Base-by-base conservation (phyloP, 2,888 invertebrate genomes). In the Slavum lentiscoides region DNA sequence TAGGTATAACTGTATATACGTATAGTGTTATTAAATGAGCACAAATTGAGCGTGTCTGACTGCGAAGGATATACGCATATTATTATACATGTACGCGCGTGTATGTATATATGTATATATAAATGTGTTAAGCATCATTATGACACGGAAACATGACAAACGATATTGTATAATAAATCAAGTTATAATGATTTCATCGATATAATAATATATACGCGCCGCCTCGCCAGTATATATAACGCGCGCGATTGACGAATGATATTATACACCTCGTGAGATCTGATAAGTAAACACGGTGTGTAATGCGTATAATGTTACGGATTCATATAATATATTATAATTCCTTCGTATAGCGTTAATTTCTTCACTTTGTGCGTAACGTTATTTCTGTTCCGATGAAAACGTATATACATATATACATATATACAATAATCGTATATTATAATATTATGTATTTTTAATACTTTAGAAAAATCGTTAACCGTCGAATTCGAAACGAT, bases 111-210 rank as follows among this genome's bases (percentile, higher is more conserved):
- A 70, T 5, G 11, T 53, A 17, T 30, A 53, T 9, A 55, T 9
- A 39, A 39, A 55, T 66, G 39, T 74, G 49, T 66, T 74, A 74
- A 74, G 37, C 64, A 55, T 64, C 64, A 66, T 66, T 74, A 74
- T 55, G 55, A 66, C 37, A 73, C 49, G 30, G 73, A 49, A 62
- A 73, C 62, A 55, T 66, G 66, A 74, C 74, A 74, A 55, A 74
- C 66, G 74, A 74, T 30, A 30, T 55, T 74, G 37, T 74, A 64
- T 39, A 74, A 74, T 74, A 74, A 74, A 74, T 74, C 74, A 74
- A 74, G 21, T 74, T 21, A 55, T 66, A 74, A 74, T 74, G 66
- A 74, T 74, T 74, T 74, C 64, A 74, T 74, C 74, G 66, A 74
- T 74, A 66, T 53, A 19, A 21, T n/a, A 9, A 49, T 49, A 49